A percentile compares a stretch with the other conserved stretches of the same genome.
These are phyloP conservation scores for Drosophila melanica DNA, from an alignment of 1,140 invertebrate genomes.

Conservation along the genomic window DNA sequence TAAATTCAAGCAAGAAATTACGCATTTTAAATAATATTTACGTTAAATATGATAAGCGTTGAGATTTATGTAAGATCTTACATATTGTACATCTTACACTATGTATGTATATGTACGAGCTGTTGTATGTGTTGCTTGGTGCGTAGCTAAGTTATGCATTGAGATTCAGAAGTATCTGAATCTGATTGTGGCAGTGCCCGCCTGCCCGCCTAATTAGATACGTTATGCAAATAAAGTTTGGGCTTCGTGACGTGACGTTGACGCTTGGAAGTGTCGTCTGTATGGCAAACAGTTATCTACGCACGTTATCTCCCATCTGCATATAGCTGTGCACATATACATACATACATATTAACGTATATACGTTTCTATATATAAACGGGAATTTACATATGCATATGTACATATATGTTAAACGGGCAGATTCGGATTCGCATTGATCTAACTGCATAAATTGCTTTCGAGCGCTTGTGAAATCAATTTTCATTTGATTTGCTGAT, in stretches of 20 bases:
- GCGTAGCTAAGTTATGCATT: slow-evolving; percentile 36
- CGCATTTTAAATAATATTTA: slow-evolving; percentile 50
- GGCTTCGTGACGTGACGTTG: slow-evolving; percentile 45
- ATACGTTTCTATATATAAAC: slow-evolving; percentile 21
- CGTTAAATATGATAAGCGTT: slow-evolving; percentile 11
- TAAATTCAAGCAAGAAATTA: slow-evolving; percentile 38
- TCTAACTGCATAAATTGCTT: slow-evolving; percentile 65
- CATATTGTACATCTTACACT: background rate
- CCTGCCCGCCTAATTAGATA: slow-evolving; percentile 65
- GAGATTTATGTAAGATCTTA: slow-evolving; percentile 1
- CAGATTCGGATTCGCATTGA: slow-evolving; percentile 38
- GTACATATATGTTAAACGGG: slow-evolving; percentile 17
- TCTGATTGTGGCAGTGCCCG: slow-evolving; percentile 31
- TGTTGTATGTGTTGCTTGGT: background rate
- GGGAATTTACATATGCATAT: slow-evolving; percentile 8
- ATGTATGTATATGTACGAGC: background rate
- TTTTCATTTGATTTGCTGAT: slow-evolving; percentile 79
- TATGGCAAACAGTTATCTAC: slow-evolving; percentile 63
- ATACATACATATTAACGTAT: slow-evolving; percentile 6
- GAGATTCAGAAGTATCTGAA: slow-evolving; percentile 20
- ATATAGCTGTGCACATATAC: slow-evolving; percentile 31
- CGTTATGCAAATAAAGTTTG: slow-evolving; percentile 66
- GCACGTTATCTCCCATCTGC: slow-evolving; percentile 59
- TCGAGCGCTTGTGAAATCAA: slow-evolving; percentile 63
- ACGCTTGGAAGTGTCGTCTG: slow-evolving; percentile 19